Conservation (phyloP, 2,113 vertebrate genomes). For the Colaptes auratus region DNA sequence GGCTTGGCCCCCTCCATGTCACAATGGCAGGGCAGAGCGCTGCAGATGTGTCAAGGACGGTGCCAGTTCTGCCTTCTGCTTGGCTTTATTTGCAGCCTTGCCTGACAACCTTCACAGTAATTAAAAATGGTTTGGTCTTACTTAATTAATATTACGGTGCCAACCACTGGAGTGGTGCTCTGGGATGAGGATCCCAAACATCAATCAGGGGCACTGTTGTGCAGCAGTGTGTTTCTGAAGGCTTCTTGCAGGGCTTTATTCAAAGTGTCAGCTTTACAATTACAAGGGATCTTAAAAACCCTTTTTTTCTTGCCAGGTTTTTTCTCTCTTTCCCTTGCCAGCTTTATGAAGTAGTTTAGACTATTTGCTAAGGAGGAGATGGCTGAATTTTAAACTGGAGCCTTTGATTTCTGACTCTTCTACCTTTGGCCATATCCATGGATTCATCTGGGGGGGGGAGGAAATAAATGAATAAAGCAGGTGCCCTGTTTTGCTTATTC, state of each 20-base stretch:
- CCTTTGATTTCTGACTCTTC: neutral
- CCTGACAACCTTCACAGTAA: neutral
- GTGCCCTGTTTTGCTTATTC: neutral
- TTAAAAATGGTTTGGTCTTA: neutral
- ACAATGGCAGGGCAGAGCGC: fast-evolving
- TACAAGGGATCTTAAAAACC: neutral
- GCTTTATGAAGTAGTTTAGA: neutral
- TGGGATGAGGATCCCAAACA: neutral
- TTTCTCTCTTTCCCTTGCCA: neutral
- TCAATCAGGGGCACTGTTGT: neutral
- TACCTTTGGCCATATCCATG: neutral
- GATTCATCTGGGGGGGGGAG: neutral
- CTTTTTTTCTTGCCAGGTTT: neutral
- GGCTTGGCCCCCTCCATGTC: fast-evolving
- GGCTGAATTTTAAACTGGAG: neutral
- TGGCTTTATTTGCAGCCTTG: neutral
- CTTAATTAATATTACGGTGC: neutral
- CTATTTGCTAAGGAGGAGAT: neutral
- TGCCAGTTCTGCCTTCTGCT: neutral
- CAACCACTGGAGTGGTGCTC: neutral
- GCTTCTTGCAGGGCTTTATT: neutral
- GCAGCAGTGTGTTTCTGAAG: neutral
- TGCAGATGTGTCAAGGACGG: neutral
- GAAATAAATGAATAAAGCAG: neutral
- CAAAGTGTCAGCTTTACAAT: slow-evolving; percentile 18